These are phyloP conservation scores for Phyllotreta cruciferae DNA, from an alignment of 2,888 invertebrate genomes.

Conservation along the genomic window DNA sequence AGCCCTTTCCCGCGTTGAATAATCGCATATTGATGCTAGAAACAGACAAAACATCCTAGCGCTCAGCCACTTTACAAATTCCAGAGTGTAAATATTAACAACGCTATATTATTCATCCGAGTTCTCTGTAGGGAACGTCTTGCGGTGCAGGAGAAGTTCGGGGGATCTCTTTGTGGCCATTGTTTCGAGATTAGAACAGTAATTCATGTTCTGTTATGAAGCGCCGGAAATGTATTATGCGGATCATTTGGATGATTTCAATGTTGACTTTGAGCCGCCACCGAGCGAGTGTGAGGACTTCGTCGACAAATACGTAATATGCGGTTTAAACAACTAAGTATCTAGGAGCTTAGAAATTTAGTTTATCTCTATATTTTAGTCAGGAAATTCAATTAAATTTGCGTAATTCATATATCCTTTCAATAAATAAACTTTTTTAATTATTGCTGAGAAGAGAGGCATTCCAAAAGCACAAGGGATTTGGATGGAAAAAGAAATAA, in stretches of 20 bases:
- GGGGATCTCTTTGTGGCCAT: constrained; percentile 33
- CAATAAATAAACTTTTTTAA: too few relatives aligned
- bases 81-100: constrained; percentile 44
- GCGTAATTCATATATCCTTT: too few relatives aligned
- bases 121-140: constrained; percentile 31
- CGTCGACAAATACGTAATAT: neutral
- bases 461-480: too few relatives aligned
- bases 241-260: constrained; percentile 25
- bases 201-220: constrained; percentile 28
- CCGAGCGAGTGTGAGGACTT: neutral
- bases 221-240: constrained; percentile 24
- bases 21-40: constrained; percentile 46
- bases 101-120: constrained; percentile 46
- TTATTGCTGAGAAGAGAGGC: too few relatives aligned
- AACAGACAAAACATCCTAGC: constrained; percentile 43
- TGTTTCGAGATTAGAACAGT: constrained; percentile 38
- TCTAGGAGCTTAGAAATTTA: neutral
- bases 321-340: constrained; percentile 3
- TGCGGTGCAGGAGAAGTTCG: constrained; percentile 28
- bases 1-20: constrained; percentile 38
- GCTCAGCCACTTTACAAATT: constrained; percentile 33
- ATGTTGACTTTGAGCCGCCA: constrained; percentile 23
- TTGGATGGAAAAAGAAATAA: constrained; percentile 26
- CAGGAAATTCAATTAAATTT: neutral
- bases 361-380: neutral